These are phyloP conservation scores for Ciconia stormi DNA, from an alignment of 2,113 vertebrate species.

Conservation along the genomic window DNA sequence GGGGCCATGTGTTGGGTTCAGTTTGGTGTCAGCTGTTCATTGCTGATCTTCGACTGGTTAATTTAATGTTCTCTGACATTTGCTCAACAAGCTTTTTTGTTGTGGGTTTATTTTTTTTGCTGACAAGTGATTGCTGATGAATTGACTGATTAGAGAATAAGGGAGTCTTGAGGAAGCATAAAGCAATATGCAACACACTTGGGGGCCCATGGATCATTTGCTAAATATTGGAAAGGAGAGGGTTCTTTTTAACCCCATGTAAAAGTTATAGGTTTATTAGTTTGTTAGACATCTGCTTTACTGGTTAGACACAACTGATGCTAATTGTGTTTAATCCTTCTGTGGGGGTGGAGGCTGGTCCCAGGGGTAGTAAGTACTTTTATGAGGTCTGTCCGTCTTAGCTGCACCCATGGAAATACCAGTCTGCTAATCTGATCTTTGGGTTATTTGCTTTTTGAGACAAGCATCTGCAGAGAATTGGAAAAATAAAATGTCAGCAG, in stretches of 20 bases:
- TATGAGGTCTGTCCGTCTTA: constrained; percentile 10
- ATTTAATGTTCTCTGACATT: constrained; percentile 54
- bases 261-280: constrained; percentile 33
- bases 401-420: not conserved
- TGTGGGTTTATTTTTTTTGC: not conserved
- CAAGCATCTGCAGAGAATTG: not conserved
- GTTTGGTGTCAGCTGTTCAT: constrained; percentile 61
- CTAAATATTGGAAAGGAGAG: not conserved
- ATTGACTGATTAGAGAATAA: not conserved
- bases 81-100: not conserved
- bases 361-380: not conserved
- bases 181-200: not conserved
- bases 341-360: not conserved
- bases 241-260: not conserved
- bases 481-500: not conserved
- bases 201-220: not conserved
- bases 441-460: constrained; percentile 7
- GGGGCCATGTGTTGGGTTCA: constrained; percentile 46
- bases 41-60: constrained; percentile 37
- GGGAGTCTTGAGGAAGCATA: not conserved
- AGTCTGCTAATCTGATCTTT: constrained; percentile 27
- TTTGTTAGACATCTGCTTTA: constrained; percentile 42
- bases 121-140: not conserved
- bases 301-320: not conserved
- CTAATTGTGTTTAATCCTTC: constrained; percentile 59